Base-by-base conservation (phyloP, 2,888 invertebrate species). In the Volucella inflata region DNA sequence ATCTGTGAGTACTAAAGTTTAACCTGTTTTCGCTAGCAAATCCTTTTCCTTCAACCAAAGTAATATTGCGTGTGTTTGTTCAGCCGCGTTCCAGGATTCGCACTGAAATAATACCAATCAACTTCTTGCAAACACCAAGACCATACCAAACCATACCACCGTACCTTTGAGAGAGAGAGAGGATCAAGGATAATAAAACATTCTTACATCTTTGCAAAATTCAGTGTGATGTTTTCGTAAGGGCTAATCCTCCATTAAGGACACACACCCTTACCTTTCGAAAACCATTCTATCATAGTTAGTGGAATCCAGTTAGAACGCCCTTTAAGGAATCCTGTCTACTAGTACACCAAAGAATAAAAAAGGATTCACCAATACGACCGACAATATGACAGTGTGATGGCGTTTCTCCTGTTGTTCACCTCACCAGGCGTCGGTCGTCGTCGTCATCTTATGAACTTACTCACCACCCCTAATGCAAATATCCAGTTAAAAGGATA, bases 91-190 rank as follows among this genome's bases (percentile, higher is more conserved):
- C 67, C 81, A 85, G 67, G 50, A 81, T 76, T 46, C 30, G 30
- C 76, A 77, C 76, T 85, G 72, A 85, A 85, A 80, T 85, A 85
- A 85, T 85, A 85, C 77, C 85, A 85, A 85, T 85, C 85, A 85
- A 81, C 76, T 81, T 81, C 76, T 62, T 64, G 55, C 50, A 50
- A 65, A 59, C 75, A 67, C 67, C 57, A 60, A 21, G 16, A 53
- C 11, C 44, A 48, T n/a, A 55, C n/a, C 38, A 17, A 21, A 75
- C 40, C n/a, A n/a, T n/a, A n/a, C n/a, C n/a, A n/a, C n/a, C n/a
- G n/a, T n/a, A 48, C 12, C 3, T 11, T 16, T 57, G 38, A 55
- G 11, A 53, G 12, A n/a, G 30, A 51, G 21, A 53, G 70, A 81
- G 76, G 78, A 85, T 85, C 85, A 77, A 77, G 81, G 81, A 85